Evolutionary conservation across 2,888 invertebrate species (phyloP), one percentile per base, ranked within the genome.

Genomic region (Abrostola triplasia): DNA sequence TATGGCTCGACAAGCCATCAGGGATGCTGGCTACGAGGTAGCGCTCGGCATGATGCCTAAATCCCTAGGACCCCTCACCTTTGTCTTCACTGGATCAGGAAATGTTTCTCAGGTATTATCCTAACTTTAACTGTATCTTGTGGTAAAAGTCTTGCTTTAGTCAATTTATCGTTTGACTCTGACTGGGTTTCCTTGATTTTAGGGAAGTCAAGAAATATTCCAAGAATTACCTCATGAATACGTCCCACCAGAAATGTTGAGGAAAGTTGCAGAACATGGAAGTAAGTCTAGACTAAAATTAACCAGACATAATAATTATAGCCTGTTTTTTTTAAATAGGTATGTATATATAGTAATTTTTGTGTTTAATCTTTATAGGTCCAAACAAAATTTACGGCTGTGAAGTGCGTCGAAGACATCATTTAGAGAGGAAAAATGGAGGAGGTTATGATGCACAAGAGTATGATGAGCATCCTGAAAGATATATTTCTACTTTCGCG

Each of bases 1-100:
- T 81, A 99, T 99, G 98, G 99, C 99, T 0, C 96, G 98, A 36
- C 99, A 99, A 90, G 98, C 99, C 0, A 98, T 99, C 48, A 95
- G 99, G 13, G 99, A 99, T 88, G 98, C 99, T n/a, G 99, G 99
- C 0, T 99, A 99, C 90, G 99, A 99, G 93, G 98, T 99, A 53
- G 97, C 99, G 0, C 92, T 99, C 57, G 98, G 97, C 5, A 97
- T 98, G 95, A 98, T 99, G 98, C 99, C 99, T 1, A 98, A 98
- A 90, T 99, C 99, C 0, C 96, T 99, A 55, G 99, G 99, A 2
- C 99, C 99, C 0, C 93, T 99, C 55, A 99, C 99, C 0, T 99
- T 99, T 90, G 98, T 99, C 0, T 99, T 99, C 87, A 99, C 99
- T 8, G 99, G 99, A 7, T 98, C 98, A 6, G 99, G 99, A 13